Evolutionary conservation across 2,113 vertebrate genomes (phyloP).

Genomic region (Prionailurus viverrinus): DNA sequence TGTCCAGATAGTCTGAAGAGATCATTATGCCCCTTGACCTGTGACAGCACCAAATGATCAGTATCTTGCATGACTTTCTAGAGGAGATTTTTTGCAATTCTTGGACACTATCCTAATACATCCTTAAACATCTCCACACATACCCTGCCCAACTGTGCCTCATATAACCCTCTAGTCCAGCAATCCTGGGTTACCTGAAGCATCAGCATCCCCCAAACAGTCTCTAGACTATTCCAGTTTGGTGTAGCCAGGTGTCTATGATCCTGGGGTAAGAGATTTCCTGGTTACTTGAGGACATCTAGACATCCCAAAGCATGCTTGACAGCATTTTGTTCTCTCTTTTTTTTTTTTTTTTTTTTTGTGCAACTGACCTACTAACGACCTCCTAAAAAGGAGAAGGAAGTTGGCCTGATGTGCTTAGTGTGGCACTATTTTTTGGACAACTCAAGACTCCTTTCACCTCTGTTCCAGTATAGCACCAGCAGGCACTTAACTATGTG

Average conservation of each 20-base stretch:
- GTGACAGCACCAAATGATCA: not conserved
- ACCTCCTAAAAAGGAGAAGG: constrained; percentile 67
- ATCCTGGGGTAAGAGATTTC: not conserved
- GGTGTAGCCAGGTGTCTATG: not conserved
- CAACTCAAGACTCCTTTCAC: not conserved
- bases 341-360: not conserved
- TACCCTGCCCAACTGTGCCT: not conserved
- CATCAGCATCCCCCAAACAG: not conserved
- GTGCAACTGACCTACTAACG: not conserved
- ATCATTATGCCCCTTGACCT: not conserved
- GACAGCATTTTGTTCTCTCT: constrained; percentile 10
- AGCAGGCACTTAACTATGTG: not conserved
- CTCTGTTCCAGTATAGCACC: not conserved
- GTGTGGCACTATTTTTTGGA: not conserved
- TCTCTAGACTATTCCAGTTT: not conserved
- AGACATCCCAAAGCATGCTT: not conserved
- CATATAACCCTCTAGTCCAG: not conserved
- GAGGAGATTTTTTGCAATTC: not conserved
- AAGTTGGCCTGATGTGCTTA: constrained; percentile 59
- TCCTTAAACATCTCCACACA: not conserved
- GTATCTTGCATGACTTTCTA: not conserved
- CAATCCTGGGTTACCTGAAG: not conserved
- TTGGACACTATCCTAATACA: not conserved
- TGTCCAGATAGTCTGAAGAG: not conserved
- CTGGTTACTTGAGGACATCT: not conserved